Base-by-base conservation (phyloP, 2,113 vertebrate genomes). In the Cacatua alba region DNA sequence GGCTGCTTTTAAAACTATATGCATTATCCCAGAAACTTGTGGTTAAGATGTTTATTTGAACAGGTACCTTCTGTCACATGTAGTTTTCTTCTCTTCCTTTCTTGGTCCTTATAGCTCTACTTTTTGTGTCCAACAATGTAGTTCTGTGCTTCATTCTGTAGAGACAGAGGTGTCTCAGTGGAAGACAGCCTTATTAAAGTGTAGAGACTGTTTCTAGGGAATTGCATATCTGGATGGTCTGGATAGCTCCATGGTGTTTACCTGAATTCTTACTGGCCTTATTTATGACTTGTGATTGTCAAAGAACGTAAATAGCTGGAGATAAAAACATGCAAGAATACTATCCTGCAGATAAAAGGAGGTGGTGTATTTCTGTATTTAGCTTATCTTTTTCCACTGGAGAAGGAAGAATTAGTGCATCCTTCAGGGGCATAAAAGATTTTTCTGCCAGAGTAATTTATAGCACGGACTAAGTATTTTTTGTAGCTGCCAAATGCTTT, bases 331-430 rank as follows among this genome's bases (percentile, higher is more conserved):
- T 48, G 44, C 19, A 37, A 39, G 88, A 77, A 92, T 93, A 96
- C 46, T 77, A n/a, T 52, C 62, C 70, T 83, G 71, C 16, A 76
- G 88, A 85, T 88, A 70, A 88, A 86, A 44, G 31, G 14, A 74
- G 29, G 14, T 90, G 33, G 63, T 86, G 9, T 84, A 70, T 88
- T 82, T 83, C 79, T 84, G 51, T 79, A 65, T 92, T 93, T 94
- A 86, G 76, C 69, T 96, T 92, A 91, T 92, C 87, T 85, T 93
- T 67, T 79, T 95, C 55, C 35, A 75, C 31, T 93, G 43, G 31
- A 90, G 46, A 83, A 90, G 68, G 75, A 97, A 96, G 82, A 96
- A 95, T 94, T 82, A 96, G 68, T 76, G 69, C 71, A 88, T 97
- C 81, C 67, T 95, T 96, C 86, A 96, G 72, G 71, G 87, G 90